A percentile compares a stretch with the other conserved stretches of the same genome.
phyloP scores from a whole-genome alignment of 2,888 invertebrate species.

The Oscheius sp. region DNA sequence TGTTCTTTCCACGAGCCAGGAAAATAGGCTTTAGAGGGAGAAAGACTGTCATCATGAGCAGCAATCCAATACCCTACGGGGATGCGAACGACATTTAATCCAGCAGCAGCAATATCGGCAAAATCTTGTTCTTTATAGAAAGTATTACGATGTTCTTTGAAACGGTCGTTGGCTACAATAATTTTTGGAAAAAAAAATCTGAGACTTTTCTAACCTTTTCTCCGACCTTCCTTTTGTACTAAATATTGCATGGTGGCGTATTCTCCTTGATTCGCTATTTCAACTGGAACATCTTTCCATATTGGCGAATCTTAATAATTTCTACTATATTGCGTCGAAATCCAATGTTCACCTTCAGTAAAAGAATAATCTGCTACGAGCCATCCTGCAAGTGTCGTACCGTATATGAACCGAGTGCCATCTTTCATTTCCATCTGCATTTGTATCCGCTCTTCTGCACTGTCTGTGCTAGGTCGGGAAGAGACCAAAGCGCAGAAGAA shows the following conservation, averaged over 20 bases:
- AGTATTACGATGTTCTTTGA: slow-evolving; percentile 3
- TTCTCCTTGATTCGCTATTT: slow-evolving; percentile 14
- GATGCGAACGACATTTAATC: slow-evolving; percentile 20
- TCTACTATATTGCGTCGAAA: neutral
- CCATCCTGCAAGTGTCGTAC: slow-evolving; percentile 10
- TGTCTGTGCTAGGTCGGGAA: too few species aligned
- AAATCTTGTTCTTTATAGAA: slow-evolving; percentile 20
- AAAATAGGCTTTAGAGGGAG: neutral
- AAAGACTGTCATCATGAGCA: slow-evolving; percentile 10
- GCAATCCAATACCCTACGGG: slow-evolving; percentile 27
- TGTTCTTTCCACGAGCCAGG: slow-evolving; percentile 3
- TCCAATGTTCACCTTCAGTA: neutral
- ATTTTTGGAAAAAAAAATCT: too few species aligned
- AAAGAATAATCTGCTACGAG: slow-evolving; percentile 6
- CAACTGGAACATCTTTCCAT: slow-evolving; percentile 13
- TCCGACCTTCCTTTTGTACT: slow-evolving; percentile 12
- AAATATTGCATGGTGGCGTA: slow-evolving; percentile 26
- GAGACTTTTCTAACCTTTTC: too few species aligned
- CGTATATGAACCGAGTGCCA: neutral
- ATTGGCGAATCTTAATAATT: slow-evolving; percentile 3
- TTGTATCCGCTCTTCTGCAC: too few species aligned
- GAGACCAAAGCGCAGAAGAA: too few species aligned
- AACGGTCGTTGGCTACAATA: neutral
- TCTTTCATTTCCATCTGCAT: neutral
- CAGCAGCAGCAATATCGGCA: slow-evolving; percentile 9